A percentile compares a stretch with the other conserved stretches of the same genome.
These are phyloP conservation scores for Calliopsis andreniformis DNA, from an alignment of 1,140 invertebrate species.

Conservation along the genomic window DNA sequence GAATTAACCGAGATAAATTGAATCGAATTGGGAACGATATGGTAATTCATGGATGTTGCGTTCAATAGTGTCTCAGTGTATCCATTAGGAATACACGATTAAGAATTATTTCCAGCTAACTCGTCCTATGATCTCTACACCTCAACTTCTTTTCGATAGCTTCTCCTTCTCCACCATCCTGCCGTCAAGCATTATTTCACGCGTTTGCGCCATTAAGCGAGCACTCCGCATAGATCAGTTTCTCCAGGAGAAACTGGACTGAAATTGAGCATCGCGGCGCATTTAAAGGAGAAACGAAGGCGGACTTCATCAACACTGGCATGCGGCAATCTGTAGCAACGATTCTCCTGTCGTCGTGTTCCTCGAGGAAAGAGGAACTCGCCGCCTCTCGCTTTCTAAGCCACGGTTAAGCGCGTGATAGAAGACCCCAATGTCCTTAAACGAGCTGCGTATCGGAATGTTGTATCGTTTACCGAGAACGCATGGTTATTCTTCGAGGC, in stretches of 20 bases:
- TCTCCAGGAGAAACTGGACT: constrained; percentile 31
- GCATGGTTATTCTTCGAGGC: constrained; percentile 26
- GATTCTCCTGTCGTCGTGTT: constrained; percentile 1
- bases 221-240: constrained; percentile 37
- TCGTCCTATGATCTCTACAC: not conserved
- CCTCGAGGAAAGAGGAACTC: not conserved
- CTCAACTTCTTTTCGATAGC: not conserved
- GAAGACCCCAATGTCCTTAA: not conserved
- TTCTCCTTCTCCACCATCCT: not conserved
- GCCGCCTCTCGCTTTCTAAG: constrained; percentile 55
- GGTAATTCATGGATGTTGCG: not conserved
- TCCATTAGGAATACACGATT: not conserved
- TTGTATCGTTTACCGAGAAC: constrained; percentile 19
- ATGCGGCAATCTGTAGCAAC: constrained; percentile 50
- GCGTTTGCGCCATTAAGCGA: not conserved
- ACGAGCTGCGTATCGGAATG: constrained; percentile 2
- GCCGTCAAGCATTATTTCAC: not conserved
- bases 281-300: constrained; percentile 49
- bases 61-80: not conserved
- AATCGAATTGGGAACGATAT: not conserved
- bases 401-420: constrained; percentile 9
- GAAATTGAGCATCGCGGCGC: constrained; percentile 34
- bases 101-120: not conserved
- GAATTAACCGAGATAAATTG: constrained; percentile 7
- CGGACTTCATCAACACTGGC: constrained; percentile 31